Evolutionary conservation across 2,113 vertebrate species (phyloP).

Genomic region (Lepidothrix coronata): DNA sequence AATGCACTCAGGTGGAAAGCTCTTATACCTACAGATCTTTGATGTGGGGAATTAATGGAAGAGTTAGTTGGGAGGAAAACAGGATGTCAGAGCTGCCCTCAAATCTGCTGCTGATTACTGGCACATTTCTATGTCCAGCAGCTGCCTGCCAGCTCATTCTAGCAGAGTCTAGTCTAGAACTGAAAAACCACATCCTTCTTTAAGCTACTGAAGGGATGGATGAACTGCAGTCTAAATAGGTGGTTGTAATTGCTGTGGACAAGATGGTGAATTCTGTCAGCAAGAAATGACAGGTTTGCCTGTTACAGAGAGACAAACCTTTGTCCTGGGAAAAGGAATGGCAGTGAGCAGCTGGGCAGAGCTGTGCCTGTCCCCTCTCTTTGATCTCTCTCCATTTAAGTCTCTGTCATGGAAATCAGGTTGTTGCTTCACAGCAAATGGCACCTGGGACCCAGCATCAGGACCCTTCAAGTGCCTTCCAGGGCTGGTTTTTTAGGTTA

Average conservation of each 20-base stretch:
- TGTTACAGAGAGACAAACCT: neutral
- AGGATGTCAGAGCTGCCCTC: neutral
- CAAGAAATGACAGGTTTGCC: neutral
- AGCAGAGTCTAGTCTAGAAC: neutral
- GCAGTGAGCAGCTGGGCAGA: neutral
- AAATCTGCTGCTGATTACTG: neutral
- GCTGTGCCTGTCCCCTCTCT: neutral
- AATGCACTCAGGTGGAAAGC: neutral
- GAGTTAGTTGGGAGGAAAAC: neutral
- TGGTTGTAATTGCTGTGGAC: neutral
- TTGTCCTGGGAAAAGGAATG: neutral
- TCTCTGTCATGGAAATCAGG: neutral
- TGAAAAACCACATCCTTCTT: neutral
- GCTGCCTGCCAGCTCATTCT: neutral
- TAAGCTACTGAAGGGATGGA: neutral
- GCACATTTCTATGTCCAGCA: neutral
- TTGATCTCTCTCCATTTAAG: neutral
- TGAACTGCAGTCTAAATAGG: neutral
- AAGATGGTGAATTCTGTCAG: neutral
- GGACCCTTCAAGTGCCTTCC: neutral
- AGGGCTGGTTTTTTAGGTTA: neutral
- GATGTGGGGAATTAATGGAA: neutral
- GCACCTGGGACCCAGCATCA: neutral
- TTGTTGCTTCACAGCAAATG: neutral
- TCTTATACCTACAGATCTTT: neutral